Base-by-base conservation (phyloP, 2,888 invertebrate genomes). In the Dasysyrphus tricinctus region DNA sequence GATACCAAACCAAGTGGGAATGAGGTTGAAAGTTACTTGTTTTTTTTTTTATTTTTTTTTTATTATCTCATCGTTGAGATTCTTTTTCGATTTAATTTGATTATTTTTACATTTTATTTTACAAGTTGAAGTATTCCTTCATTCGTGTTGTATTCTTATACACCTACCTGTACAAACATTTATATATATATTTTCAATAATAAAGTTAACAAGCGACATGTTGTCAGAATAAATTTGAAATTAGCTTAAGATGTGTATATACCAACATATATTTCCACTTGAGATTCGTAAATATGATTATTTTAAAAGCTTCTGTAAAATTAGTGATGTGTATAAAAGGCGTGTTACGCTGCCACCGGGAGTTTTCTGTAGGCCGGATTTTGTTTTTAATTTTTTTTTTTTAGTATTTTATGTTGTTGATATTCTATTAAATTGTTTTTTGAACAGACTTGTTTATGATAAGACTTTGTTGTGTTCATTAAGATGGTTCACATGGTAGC, bases 201-300 rank as follows among this genome's bases (percentile, higher is more conserved):
- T 70, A 74, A 82, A 78, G 51, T 65, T 82, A 86, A 86, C 82
- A 82, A 86, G 86, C 82, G 86, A 82, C 86, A 86, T 81, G 82
- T 81, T 86, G 86, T 86, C 86, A 61, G 86, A 75, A 86, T 86
- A 82, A 82, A 82, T 82, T 82, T 75, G 32, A 75, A 81, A 78
- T 81, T 78, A 74, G 78, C 65, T 86, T 72, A 81, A 74, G 59
- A 76, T 59, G n/a, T n/a, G n/a, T n/a, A 67, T 76, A 61, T 3
- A 3, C 14, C 3, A n/a, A 34, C 37, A 82, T 75, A 82, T 75
- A 70, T 74, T 78, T 70, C 65, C 73, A 69, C 47, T 76, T 77
- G 47, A 80, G 73, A 69, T 80, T 61, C 19, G 56, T 85, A 74
- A 78, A 81, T 85, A 57, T 70, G 74, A 70, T 85, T 85, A 65